A percentile compares a stretch with the other conserved stretches of the same genome.
phyloP scores from a whole-genome alignment of 1,140 invertebrate species.

The Nylanderia fulva region DNA sequence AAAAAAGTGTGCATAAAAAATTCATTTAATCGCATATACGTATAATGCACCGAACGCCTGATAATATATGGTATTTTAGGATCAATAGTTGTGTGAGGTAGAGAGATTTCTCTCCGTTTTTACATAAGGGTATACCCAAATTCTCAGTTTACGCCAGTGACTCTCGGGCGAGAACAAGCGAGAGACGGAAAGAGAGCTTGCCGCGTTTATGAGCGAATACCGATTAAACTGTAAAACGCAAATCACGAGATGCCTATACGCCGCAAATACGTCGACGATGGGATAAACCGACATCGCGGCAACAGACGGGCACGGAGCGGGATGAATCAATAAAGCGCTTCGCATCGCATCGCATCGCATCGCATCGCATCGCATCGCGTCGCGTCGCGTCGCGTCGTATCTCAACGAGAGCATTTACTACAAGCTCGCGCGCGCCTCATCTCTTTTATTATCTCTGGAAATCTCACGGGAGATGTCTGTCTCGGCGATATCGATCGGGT shows the following conservation, averaged over 20 bases:
- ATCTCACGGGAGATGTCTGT: conserved; percentile 14
- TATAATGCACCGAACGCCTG: too few relatives aligned
- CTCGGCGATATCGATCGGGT: conserved; percentile 29
- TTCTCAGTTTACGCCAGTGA: conserved; percentile 1
- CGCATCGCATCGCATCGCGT: conserved; percentile 45
- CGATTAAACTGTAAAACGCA: conserved; percentile 71
- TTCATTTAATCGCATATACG: not conserved
- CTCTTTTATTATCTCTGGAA: conserved; percentile 21
- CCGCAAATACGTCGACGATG: conserved; percentile 70
- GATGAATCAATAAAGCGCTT: conserved; percentile 71
- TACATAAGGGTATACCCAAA: not conserved
- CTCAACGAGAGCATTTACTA: conserved; percentile 36
- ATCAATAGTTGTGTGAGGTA: not conserved
- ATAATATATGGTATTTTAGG: not conserved
- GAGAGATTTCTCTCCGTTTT: not conserved
- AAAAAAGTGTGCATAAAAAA: not conserved
- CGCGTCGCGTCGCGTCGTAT: conserved; percentile 46
- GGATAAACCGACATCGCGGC: conserved; percentile 70
- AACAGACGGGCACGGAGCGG: conserved; percentile 55
- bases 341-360: conserved; percentile 54
- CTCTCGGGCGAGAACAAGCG: not conserved
- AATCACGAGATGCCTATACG: conserved; percentile 68
- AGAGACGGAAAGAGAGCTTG: conserved; percentile 12
- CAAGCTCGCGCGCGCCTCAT: not conserved
- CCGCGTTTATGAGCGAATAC: conserved; percentile 23